A percentile compares a stretch with the other conserved stretches of the same genome.
These are phyloP conservation scores for Lithobates pipiens DNA, from an alignment of 2,797 vertebrate species.

Conservation along the genomic window DNA sequence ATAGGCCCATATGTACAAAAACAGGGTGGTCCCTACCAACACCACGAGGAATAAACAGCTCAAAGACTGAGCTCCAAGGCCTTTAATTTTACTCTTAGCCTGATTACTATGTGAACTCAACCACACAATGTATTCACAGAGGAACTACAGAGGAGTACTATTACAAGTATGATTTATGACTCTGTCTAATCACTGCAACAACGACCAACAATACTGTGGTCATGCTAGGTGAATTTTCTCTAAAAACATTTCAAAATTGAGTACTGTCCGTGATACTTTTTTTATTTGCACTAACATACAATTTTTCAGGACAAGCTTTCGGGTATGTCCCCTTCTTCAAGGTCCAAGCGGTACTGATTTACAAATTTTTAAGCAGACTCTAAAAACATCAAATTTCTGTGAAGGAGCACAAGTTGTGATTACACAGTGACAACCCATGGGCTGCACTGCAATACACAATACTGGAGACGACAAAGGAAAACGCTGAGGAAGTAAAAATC, in stretches of 20 bases:
- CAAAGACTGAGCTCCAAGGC: neutral
- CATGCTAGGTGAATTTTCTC: neutral
- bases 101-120: conserved; percentile 5
- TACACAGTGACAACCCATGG: conserved; percentile 15
- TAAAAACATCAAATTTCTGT: neutral
- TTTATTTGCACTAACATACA: too few relatives aligned
- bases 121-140: neutral
- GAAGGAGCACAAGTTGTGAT: neutral
- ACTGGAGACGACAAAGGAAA: conserved; percentile 24
- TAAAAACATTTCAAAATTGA: too few relatives aligned
- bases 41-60: conserved; percentile 26
- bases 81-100: neutral
- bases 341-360: too few relatives aligned
- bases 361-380: too few relatives aligned
- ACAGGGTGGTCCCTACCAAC: conserved; percentile 31
- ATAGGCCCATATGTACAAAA: neutral
- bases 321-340: too few relatives aligned
- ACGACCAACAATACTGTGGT: neutral
- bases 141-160: neutral
- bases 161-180: neutral
- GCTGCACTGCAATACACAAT: neutral
- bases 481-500: conserved; percentile 34
- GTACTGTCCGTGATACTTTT: too few relatives aligned
- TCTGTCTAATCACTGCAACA: neutral
- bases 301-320: too few relatives aligned